These are phyloP conservation scores for Pseudomyrmex flavicornis DNA, from an alignment of 1,140 invertebrate species.

Conservation along the genomic window DNA sequence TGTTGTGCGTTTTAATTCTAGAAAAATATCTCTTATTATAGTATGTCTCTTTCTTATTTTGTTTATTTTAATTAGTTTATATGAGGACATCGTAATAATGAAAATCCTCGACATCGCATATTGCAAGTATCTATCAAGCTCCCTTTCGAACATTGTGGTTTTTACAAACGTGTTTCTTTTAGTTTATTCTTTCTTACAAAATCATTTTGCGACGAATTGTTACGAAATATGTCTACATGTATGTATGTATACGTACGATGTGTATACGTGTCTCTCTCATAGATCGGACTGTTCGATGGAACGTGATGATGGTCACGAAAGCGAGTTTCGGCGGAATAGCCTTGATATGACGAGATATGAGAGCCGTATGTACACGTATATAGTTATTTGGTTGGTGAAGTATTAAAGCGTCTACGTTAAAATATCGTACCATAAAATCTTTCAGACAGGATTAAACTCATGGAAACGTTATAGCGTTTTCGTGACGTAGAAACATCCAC, in stretches of 20 bases:
- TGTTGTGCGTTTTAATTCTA: not conserved
- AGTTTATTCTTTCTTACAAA: not conserved
- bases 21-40: not conserved
- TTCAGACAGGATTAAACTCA: not conserved
- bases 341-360: conserved; percentile 14
- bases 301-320: conserved; percentile 47
- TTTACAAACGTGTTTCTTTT: not conserved
- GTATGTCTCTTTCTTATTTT: too few species aligned
- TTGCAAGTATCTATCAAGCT: conserved; percentile 56
- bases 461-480: too few species aligned
- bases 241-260: too few species aligned
- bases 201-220: not conserved
- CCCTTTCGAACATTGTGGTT: not conserved
- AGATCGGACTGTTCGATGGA: not conserved
- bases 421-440: not conserved
- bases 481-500: too few species aligned
- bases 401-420: not conserved
- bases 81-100: not conserved
- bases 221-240: not conserved
- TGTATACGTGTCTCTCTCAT: not conserved
- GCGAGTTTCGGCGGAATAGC: not conserved
- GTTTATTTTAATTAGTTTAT: too few species aligned
- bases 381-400: conserved; percentile 6
- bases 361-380: not conserved
- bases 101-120: conserved; percentile 9